Evolutionary conservation across 92 coral and sea anemone genomes (phyloP).

Genomic region (Parazoanthus darwini): DNA sequence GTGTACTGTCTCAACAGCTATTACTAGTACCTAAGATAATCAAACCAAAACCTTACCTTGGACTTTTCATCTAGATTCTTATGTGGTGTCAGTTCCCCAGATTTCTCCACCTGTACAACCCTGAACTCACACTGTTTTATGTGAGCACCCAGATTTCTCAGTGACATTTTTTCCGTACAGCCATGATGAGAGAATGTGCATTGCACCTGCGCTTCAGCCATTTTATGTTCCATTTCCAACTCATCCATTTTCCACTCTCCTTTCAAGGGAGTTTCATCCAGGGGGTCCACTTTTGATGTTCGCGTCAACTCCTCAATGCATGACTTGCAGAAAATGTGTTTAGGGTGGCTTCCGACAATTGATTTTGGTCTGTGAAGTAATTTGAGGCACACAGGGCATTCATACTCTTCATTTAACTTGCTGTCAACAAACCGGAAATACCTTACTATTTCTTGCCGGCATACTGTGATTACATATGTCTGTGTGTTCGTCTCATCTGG

Average conservation of each 20-base stretch:
- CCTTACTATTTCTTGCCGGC: constrained; percentile 63
- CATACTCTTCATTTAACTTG: constrained; percentile 45
- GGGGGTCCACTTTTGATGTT: constrained; percentile 90
- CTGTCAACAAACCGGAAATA: constrained; percentile 60
- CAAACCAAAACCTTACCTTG: constrained; percentile 58
- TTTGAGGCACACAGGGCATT: constrained; percentile 89
- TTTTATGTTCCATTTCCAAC: constrained; percentile 62
- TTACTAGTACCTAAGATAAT: no score
- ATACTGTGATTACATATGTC: constrained; percentile 60
- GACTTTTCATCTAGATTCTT: constrained; percentile 72
- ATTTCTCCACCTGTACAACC: constrained; percentile 76
- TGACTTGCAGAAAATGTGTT: constrained; percentile 86
- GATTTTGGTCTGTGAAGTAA: constrained; percentile 85
- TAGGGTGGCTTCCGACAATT: constrained; percentile 64
- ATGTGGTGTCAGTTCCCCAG: constrained; percentile 69
- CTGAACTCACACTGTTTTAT: constrained; percentile 74
- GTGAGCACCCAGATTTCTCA: constrained; percentile 84
- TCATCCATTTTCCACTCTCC: constrained; percentile 88
- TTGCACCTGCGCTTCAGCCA: constrained; percentile 56
- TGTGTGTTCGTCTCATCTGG: constrained; percentile 74
- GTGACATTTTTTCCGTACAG: constrained; percentile 63
- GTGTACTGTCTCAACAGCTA: no score
- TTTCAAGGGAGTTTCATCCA: constrained; percentile 65
- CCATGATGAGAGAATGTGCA: constrained; percentile 86
- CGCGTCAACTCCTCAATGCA: constrained; percentile 92